These are phyloP conservation scores for Limnodromus scolopaceus DNA, from an alignment of 2,797 vertebrate genomes.

Conservation along the genomic window DNA sequence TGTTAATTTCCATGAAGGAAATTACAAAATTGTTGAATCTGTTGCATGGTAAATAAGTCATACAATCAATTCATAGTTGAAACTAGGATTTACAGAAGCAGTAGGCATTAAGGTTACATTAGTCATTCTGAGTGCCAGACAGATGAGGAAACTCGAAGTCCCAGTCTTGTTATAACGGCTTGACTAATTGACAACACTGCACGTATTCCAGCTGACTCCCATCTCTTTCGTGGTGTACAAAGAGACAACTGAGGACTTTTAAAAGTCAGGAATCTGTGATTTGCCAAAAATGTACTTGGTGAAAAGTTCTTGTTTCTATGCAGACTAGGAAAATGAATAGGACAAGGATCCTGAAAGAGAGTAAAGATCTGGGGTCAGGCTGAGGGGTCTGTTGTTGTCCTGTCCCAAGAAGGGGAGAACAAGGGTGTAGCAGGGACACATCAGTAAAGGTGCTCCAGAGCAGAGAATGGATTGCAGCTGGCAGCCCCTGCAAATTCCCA, in stretches of 20 bases:
- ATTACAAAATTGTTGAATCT: not conserved
- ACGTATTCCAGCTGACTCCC: not conserved
- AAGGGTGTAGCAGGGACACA: not conserved
- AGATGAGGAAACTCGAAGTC: slow-evolving; percentile 3
- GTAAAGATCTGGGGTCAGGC: not conserved
- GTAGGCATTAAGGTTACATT: not conserved
- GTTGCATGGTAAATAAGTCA: not conserved
- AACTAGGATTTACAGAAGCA: not conserved
- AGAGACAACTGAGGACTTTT: not conserved
- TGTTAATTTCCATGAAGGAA: not conserved
- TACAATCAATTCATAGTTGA: not conserved
- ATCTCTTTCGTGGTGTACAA: not conserved
- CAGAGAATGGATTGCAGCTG: not conserved
- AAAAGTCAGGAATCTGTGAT: not conserved
- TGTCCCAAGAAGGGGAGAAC: not conserved
- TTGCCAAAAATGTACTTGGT: not conserved
- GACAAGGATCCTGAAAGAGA: not conserved
- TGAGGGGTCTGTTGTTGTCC: not conserved
- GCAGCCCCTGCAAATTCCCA: not conserved
- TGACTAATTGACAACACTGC: not conserved
- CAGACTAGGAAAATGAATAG: not conserved
- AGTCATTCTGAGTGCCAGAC: not conserved
- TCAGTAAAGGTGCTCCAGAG: not conserved
- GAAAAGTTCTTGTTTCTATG: not conserved
- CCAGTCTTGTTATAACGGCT: not conserved